phyloP scores from a whole-genome alignment of 2,113 vertebrate genomes.

The Protobothrops flavoviridis region DNA sequence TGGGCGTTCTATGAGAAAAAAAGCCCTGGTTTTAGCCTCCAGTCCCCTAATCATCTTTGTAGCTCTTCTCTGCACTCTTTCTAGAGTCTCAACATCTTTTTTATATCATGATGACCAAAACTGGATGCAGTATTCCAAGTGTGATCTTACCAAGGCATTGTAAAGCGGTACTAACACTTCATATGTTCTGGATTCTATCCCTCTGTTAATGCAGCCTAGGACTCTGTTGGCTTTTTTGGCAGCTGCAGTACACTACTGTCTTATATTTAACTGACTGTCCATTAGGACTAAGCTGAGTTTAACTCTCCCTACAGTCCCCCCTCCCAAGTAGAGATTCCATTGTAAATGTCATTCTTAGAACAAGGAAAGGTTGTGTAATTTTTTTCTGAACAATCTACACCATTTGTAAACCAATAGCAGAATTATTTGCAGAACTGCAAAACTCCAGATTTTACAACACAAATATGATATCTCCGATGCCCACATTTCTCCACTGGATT shows the following conservation, averaged over 20 bases:
- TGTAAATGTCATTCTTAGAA: neutral
- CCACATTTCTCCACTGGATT: neutral
- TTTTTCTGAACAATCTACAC: neutral
- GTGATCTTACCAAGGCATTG: too few species aligned
- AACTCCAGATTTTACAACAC: neutral
- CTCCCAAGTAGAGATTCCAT: too few species aligned
- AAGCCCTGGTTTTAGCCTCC: too few species aligned
- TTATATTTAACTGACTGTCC: too few species aligned
- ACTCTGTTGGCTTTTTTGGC: too few species aligned
- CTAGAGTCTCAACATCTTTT: too few species aligned
- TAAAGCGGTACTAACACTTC: too few species aligned
- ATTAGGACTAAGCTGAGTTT: neutral
- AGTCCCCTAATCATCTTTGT: too few species aligned
- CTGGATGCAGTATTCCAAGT: neutral
- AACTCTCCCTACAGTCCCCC: neutral
- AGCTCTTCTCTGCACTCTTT: too few species aligned
- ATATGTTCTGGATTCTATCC: too few species aligned
- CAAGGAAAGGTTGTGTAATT: neutral
- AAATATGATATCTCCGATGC: neutral
- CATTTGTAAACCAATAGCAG: neutral
- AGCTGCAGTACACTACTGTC: too few species aligned
- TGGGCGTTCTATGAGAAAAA: too few species aligned
- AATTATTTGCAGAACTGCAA: neutral
- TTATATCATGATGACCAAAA: neutral
- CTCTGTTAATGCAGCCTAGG: neutral